phyloP scores from a whole-genome alignment of 2,888 invertebrate genomes.

The Bellardia bayeri region DNA sequence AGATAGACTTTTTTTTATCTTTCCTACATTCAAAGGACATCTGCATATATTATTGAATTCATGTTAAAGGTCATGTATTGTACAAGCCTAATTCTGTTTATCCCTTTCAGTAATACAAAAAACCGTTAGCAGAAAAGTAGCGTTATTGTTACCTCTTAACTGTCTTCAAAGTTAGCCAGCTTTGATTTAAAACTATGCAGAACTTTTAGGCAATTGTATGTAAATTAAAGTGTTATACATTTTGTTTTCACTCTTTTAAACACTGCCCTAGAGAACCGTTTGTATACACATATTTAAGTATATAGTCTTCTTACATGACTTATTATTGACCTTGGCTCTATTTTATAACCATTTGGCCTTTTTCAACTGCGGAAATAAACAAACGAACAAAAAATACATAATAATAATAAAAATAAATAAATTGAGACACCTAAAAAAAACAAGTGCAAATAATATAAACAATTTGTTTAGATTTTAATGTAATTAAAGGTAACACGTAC shows the following conservation, averaged over 20 bases:
- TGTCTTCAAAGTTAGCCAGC: too few relatives aligned
- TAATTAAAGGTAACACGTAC: conserved; percentile 49
- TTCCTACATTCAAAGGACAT: too few relatives aligned
- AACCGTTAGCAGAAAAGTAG: too few relatives aligned
- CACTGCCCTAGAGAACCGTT: conserved; percentile 6
- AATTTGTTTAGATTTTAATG: conserved; percentile 57
- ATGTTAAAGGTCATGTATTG: too few relatives aligned
- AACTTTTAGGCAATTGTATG: neutral
- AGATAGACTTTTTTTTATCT: too few relatives aligned
- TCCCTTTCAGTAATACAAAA: too few relatives aligned
- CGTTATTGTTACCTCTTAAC: too few relatives aligned
- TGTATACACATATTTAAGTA: neutral
- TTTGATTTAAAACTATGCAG: too few relatives aligned
- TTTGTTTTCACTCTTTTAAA: conserved; percentile 26
- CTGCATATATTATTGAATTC: too few relatives aligned
- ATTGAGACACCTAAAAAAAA: conserved; percentile 13
- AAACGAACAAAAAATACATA: neutral
- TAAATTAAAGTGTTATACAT: neutral
- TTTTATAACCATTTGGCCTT: conserved; percentile 69
- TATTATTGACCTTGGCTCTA: conserved; percentile 72
- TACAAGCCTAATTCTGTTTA: too few relatives aligned
- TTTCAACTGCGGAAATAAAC: conserved; percentile 58
- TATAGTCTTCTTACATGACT: conserved; percentile 63
- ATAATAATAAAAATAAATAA: conserved; percentile 23
- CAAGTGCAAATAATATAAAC: conserved; percentile 52